Evolutionary conservation across 2,113 vertebrate species (phyloP), one percentile per base, ranked within the genome.

Genomic region (Halichoeres trimaculatus): DNA sequence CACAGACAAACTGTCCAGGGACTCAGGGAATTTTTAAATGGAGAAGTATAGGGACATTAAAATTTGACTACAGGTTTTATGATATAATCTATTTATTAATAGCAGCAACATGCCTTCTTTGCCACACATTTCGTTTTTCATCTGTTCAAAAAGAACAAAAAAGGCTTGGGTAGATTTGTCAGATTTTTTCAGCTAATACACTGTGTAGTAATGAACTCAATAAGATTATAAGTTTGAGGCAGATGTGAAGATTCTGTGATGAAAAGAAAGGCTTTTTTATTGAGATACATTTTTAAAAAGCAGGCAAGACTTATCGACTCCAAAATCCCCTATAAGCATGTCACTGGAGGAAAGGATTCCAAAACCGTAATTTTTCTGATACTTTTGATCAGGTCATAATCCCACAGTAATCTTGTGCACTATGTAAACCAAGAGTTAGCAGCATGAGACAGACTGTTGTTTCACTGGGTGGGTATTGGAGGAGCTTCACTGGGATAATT

Each of bases 401-500:
- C 36, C 58, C 24, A 45, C 7, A 55, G 57, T 69, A 76, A 59
- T n/a, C 13, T 24, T 17, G 16, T 45, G 38, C 38, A 40, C 8
- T 19, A 45, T 45, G 43, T 58, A 66, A 17, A n/a, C 36, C 45
- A 59, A 66, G 56, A 59, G 30, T 62, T 47, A 36, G 16, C 22
- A 43, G 30, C 30, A 19, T 52, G 57, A 63, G 38, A 48, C 34
- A 63, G 38, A 53, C 51, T 48, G 64, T 73, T 75, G 85, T 83
- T 80, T 81, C 30, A 13, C 76, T 56, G 53, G 78, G 72, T 63
- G 67, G 53, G 76, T 80, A 83, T 90, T 83, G 68, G 38, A 78
- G 73, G 36, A 53, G 80, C 85, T 78, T 65, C 78, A 63, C 56
- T 47, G 50, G 85, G 80, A 87, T 85, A 84, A 90, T 81, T 73